Evolutionary conservation across 2,888 invertebrate genomes (phyloP), one percentile per base, ranked within the genome.

Genomic region (Argynnis bischoffii): DNA sequence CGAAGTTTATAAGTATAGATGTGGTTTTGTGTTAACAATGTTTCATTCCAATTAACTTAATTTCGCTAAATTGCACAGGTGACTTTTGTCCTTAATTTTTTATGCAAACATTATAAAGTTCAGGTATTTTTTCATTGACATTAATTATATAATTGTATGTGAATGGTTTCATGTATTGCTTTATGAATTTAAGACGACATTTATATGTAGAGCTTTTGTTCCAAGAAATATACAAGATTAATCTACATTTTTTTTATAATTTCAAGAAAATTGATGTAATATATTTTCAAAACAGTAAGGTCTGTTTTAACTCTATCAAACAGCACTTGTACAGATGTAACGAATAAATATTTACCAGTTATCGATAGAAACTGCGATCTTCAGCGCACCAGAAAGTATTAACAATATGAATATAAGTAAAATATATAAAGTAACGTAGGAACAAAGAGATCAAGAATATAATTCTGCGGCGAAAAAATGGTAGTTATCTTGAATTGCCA

Each of bases 51-150:
- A 71, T 71, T 71, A 69, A 67, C 21, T 65, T 69, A 71, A 71
- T 71, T 71, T 67, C 65, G 35, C 21, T 35, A 72, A 74, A 74
- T 71, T 71, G 70, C 71, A 64, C 68, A 53, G 16, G 21, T 63
- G 68, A 68, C 50, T 70, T 64, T 71, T 54, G 66, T 71, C 67
- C 66, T 72, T 72, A 69, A 69, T 72, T 74, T 65, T 72, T 74
- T 72, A 72, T 69, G 63, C 70, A 74, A 74, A 74, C 72, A 72
- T 66, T 70, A 69, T 65, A 60, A 61, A 67, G 67, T 67, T 60
- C 65, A 67, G 64, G 48, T 71, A 69, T 67, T 71, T 67, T 71
- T 69, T 71, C 69, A 71, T 71, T 71, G 71, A 68, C 70, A 68
- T 53, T 70, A 70, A 70, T 65, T 70, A 61, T 68, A 68, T 68